Evolutionary conservation across 2,113 vertebrate species (phyloP), one percentile per base, ranked within the genome.

Genomic region (Cyanistes caeruleus): DNA sequence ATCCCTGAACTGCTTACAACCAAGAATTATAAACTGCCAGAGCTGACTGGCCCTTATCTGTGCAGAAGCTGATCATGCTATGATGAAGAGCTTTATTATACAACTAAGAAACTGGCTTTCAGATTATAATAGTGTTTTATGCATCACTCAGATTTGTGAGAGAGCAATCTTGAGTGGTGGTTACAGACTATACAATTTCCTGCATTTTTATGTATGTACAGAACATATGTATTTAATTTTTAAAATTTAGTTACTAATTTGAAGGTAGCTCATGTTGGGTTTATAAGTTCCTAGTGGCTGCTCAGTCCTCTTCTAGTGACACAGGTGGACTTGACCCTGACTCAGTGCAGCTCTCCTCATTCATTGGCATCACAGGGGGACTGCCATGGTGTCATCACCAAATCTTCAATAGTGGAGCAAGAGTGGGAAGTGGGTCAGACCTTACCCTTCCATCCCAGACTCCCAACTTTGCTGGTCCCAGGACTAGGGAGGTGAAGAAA

Each of bases 361-460:
- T 55, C 48, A 5, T 2, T 43, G 58, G 20, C 8, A 6, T 64
- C 44, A 63, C 64, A 22, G 44, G 27, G 33, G 24, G 1, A 1
- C 14, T 24, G 63, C 31, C 37, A 25, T 39, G n/a, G n/a, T 18
- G 10, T 44, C 20, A 1, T 72, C 51, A 15, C 0, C 0, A 1
- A 79, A 49, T 68, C 55, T 58, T 46, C 30, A 64, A 14, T 30
- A 62, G 14, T 24, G 23, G 33, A 46, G 24, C 6, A 33, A 25
- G 27, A 72, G 18, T 15, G 58, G 33, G 37, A 31, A 48, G 58
- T 9, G 10, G 13, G 21, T 53, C 9, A 2, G 28, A 44, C n/a
- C 23, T 19, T 22, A 16, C 19, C 12, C 25, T 37, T 68, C 70
- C 56, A 23, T 72, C 52, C 25, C 8, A 4, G 25, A 35, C 18